These are phyloP conservation scores for Andrena bucephala DNA, from an alignment of 2,888 invertebrate species.

Conservation along the genomic window DNA sequence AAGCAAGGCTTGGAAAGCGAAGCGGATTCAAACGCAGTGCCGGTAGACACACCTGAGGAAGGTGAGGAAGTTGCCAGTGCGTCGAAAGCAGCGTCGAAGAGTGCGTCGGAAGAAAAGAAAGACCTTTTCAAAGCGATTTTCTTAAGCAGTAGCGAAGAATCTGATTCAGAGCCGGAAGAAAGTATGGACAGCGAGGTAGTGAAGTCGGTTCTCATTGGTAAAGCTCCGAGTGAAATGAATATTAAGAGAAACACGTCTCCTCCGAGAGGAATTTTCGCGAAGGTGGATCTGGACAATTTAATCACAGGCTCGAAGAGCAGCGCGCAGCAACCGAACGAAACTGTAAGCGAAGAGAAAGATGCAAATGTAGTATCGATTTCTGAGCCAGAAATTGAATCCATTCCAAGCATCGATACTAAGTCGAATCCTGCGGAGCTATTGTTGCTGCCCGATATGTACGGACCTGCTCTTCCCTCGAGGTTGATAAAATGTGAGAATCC, in stretches of 20 bases:
- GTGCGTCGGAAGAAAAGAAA: constrained; percentile 86
- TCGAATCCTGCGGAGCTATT: constrained; percentile 31
- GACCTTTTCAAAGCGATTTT: constrained; percentile 97
- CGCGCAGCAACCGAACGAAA: constrained; percentile 13
- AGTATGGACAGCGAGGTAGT: constrained; percentile 74
- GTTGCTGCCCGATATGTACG: constrained; percentile 85
- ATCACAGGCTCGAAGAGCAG: constrained; percentile 64
- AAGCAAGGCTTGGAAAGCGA: constrained; percentile 20
- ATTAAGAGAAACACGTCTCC: constrained; percentile 89
- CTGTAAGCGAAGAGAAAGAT: constrained; percentile 38
- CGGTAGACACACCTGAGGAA: not conserved
- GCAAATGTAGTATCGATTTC: not conserved
- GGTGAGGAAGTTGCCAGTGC: constrained; percentile 7
- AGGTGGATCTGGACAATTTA: constrained; percentile 88
- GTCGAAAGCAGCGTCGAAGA: constrained; percentile 26
- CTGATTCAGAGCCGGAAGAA: constrained; percentile 86
- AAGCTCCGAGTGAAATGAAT: constrained; percentile 86
- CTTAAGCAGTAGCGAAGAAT: constrained; percentile 90
- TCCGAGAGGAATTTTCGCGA: constrained; percentile 90
- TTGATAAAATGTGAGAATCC: constrained; percentile 61
- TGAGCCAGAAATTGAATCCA: constrained; percentile 5
- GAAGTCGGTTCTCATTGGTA: constrained; percentile 79
- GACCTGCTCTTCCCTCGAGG: constrained; percentile 87
- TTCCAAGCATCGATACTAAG: constrained; percentile 16
- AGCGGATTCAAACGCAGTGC: not conserved